A percentile compares a stretch with the other conserved stretches of the same genome.
phyloP scores from a whole-genome alignment of 2,888 invertebrate species.

The Glyphotaelius pellucidus region DNA sequence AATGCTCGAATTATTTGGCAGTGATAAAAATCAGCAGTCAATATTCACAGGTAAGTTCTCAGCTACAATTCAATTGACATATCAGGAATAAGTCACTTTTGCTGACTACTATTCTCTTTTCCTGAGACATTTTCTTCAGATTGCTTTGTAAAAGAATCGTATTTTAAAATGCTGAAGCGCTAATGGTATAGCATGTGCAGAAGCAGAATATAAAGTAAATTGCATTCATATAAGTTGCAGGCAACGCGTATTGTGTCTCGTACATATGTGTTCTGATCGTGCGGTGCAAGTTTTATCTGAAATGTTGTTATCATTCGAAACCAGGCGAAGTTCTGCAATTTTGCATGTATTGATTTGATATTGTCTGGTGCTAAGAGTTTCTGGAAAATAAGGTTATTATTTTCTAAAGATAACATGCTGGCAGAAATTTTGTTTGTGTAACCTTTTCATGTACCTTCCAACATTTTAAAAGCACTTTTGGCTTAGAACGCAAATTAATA shows the following conservation, averaged over 20 bases:
- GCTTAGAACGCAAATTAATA: background rate
- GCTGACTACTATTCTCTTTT: background rate
- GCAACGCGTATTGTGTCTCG: background rate
- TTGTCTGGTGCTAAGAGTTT: background rate
- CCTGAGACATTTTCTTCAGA: background rate
- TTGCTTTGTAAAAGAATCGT: background rate
- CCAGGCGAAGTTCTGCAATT: background rate
- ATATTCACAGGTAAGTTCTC: background rate
- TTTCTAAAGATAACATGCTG: background rate
- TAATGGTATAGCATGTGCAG: background rate
- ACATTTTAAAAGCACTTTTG: background rate
- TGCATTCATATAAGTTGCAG: background rate
- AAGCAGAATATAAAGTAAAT: background rate
- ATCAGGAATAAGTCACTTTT: background rate
- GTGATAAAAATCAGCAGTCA: background rate
- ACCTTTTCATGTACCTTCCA: background rate
- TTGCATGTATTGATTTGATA: background rate
- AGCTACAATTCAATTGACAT: background rate
- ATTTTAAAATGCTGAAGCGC: background rate
- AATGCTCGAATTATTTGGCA: background rate
- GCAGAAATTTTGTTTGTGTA: background rate
- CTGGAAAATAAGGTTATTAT: background rate
- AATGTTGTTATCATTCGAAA: background rate
- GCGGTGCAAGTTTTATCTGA: background rate
- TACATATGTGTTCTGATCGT: background rate